Conservation (phyloP, 2,888 invertebrate genomes). For the Habroteleia sp. region DNA sequence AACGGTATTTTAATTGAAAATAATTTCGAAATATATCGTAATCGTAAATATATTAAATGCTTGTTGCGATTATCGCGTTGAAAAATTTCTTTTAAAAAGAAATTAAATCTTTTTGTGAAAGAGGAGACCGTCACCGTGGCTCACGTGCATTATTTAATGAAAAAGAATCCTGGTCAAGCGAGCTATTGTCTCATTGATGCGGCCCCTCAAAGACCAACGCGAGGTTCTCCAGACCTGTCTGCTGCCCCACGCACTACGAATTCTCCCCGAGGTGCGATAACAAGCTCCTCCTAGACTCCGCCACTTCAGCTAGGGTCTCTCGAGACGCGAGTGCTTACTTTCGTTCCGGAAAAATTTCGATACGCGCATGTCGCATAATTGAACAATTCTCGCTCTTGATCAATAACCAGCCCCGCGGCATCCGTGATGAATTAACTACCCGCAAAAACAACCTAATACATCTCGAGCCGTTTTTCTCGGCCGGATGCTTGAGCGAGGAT, state of each 20-base stretch:
- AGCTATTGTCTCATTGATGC: conserved; percentile 67
- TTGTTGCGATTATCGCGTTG: no score
- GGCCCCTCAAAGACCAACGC: conserved; percentile 50
- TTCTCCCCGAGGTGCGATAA: conserved; percentile 73
- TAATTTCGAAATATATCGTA: no score
- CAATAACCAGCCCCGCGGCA: conserved; percentile 20
- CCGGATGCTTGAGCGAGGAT: no score
- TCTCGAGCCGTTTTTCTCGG: no score
- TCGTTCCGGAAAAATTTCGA: conserved; percentile 71
- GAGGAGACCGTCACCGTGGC: no score
- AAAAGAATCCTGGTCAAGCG: conserved; percentile 66
- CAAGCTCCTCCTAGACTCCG: conserved; percentile 73
- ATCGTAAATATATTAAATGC: no score
- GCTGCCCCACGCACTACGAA: conserved; percentile 55
- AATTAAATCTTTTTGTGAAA: conserved; percentile 56
- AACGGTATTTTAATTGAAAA: no score
- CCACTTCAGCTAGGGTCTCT: conserved; percentile 73
- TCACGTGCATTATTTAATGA: no score
- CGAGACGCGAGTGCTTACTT: conserved; percentile 73
- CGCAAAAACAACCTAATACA: no score
- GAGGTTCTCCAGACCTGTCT: conserved; percentile 52
- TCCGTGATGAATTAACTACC: not conserved
- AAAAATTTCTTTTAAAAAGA: no score
- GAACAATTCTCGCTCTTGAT: conserved; percentile 29
- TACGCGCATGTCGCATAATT: conserved; percentile 56